Percentiles rank a stretch among this genome's conserved stretches.
These are phyloP conservation scores for Agrotis segetum DNA, from an alignment of 2,888 invertebrate genomes.

Conservation along the genomic window DNA sequence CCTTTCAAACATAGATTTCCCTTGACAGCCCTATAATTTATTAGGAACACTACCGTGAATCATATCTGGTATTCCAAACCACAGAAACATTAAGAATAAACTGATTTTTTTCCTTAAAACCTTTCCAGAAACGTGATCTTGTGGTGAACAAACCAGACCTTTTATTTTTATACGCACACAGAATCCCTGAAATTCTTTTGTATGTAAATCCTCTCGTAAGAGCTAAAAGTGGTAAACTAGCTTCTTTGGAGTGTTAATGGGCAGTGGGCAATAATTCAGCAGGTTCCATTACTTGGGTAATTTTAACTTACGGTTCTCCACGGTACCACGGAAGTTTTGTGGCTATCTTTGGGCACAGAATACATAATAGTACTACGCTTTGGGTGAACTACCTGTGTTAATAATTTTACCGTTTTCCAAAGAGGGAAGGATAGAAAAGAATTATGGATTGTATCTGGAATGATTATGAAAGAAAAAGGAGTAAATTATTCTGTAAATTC, in stretches of 20 bases:
- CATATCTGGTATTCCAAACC: slow-evolving; percentile 1
- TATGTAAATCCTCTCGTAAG: slow-evolving; percentile 5
- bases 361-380: too few species aligned
- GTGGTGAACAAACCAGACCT: neutral
- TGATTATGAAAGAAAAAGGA: too few species aligned
- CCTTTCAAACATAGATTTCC: too few species aligned
- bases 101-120: neutral
- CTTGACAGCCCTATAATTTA: neutral
- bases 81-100: neutral
- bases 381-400: neutral
- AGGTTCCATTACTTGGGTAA: slow-evolving; percentile 40
- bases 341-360: slow-evolving; percentile 25
- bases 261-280: slow-evolving; percentile 41
- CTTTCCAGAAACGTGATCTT: neutral
- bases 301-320: slow-evolving; percentile 35
- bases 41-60: neutral
- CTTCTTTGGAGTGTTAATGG: slow-evolving; percentile 46
- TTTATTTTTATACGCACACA: neutral
- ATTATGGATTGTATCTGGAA: too few species aligned
- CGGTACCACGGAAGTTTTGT: slow-evolving; percentile 24
- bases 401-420: neutral
- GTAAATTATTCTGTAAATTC: too few species aligned
- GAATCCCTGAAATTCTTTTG: neutral
- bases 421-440: neutral
- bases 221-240: slow-evolving; percentile 34